phyloP scores from a whole-genome alignment of 2,888 invertebrate species.

The Mimas tiliae region DNA sequence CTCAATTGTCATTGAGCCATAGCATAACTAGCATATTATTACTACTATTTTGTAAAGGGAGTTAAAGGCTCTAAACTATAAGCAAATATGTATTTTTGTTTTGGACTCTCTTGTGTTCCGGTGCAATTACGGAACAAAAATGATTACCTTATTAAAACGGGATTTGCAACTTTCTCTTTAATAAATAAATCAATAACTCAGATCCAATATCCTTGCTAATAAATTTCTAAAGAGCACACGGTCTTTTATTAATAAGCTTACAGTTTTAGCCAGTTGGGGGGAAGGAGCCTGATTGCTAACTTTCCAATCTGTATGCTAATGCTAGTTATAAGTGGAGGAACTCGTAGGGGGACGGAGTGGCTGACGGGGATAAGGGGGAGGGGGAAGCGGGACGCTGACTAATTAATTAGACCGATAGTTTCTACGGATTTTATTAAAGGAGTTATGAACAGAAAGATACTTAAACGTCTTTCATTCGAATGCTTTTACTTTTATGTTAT shows the following conservation, averaged over 20 bases:
- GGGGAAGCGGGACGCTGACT: constrained; percentile 33
- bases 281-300: constrained; percentile 53
- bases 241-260: constrained; percentile 35
- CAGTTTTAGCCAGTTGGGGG: constrained; percentile 30
- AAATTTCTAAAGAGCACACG: constrained; percentile 28
- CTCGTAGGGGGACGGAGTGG: constrained; percentile 31
- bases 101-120: too few species aligned
- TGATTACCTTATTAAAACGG: too few species aligned
- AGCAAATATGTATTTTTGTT: too few species aligned
- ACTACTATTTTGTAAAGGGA: too few species aligned
- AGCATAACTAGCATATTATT: too few species aligned
- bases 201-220: neutral
- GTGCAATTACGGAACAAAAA: too few species aligned
- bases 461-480: constrained; percentile 36
- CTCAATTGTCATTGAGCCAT: too few species aligned
- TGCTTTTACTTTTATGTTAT: neutral
- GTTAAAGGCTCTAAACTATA: too few species aligned
- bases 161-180: neutral
- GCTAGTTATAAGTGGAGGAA: constrained; percentile 54
- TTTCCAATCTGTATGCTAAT: constrained; percentile 79
- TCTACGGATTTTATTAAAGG: constrained; percentile 43
- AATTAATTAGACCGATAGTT: constrained; percentile 60
- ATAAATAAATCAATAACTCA: neutral
- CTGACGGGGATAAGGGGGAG: constrained; percentile 18
- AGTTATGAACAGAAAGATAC: constrained; percentile 37